Base-by-base conservation (phyloP, 2,797 vertebrate genomes). In the Limosa lapponica region DNA sequence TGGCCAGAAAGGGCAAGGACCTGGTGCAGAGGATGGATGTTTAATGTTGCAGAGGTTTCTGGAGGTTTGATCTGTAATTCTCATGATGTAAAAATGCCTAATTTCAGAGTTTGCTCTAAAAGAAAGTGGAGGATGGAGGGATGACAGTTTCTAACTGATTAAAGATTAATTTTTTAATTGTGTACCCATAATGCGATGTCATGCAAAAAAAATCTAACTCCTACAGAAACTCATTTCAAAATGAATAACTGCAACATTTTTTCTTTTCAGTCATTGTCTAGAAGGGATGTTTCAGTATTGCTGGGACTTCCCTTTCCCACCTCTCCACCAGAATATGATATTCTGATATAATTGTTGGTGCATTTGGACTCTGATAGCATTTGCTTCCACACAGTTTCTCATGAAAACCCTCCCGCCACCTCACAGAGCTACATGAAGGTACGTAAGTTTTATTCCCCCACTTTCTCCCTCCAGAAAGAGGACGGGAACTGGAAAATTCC, bases 231-330 rank as follows among this genome's bases (percentile, higher is more conserved):
- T 87, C 14, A 44, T 89, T 96, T 92, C 73, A 82, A 58, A 90
- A 89, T 59, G 27, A 96, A 12, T 61, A 93, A 69, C 66, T 43
- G 59, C 69, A 82, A 32, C 28, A 37, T 59, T 70, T 84, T 90
- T 92, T 84, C 90, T 84, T 91, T 93, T 87, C 87, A 82, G 70
- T 43, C 64, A 67, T n/a, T 85, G 79, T 80, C 67, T 87, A 24
- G 44, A 73, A 64, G 72, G 71, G 55, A 49, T 75, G 24, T 65
- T 59, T 67, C 66, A 58, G 55, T 58, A n/a, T 46, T 91, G 67
- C 79, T 89, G 67, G 39, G 72, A 71, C 46, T 95, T 80, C 61
- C 64, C 58, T 91, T 34, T 39, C 49, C 34, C 24, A 39, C 16
- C 25, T 71, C 22, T 87, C 61, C 55, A 54, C 19, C 79, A 71